Evolutionary conservation across 2,888 invertebrate genomes (phyloP).

Genomic region (Leptinotarsa rubiginosa): DNA sequence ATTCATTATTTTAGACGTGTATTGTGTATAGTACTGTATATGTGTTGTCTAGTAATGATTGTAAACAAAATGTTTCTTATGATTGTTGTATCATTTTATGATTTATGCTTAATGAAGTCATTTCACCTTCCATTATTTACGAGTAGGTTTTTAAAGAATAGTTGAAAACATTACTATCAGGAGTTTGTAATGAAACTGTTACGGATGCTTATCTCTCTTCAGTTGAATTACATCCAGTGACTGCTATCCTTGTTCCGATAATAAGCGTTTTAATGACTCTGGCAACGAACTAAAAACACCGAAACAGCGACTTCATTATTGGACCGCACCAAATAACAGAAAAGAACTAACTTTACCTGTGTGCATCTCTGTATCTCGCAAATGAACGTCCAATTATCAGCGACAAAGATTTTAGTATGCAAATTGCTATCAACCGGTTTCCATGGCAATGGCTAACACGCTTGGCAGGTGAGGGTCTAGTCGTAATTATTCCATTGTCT

Average conservation of each 20-base stretch:
- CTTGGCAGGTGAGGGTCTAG: conserved; percentile 60
- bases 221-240: conserved; percentile 5
- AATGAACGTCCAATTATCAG: conserved; percentile 58
- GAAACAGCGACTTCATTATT: conserved; percentile 24
- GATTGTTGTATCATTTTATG: too few relatives aligned
- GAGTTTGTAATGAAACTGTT: not conserved
- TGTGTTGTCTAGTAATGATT: too few relatives aligned
- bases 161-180: too few relatives aligned
- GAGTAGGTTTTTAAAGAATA: too few relatives aligned
- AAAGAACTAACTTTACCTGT: conserved; percentile 35
- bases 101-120: too few relatives aligned
- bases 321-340: conserved; percentile 5
- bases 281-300: conserved; percentile 20
- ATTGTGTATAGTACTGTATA: too few relatives aligned
- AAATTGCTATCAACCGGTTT: conserved; percentile 60
- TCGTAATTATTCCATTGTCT: conserved; percentile 64
- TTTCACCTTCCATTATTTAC: too few relatives aligned
- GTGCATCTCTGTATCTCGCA: conserved; percentile 37
- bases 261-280: conserved; percentile 25
- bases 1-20: too few relatives aligned
- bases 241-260: conserved; percentile 19
- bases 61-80: too few relatives aligned
- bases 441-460: conserved; percentile 57
- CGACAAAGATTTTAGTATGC: conserved; percentile 61
- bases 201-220: not conserved